Conservation (phyloP, 2,113 vertebrate species). For the Rhea americana region DNA sequence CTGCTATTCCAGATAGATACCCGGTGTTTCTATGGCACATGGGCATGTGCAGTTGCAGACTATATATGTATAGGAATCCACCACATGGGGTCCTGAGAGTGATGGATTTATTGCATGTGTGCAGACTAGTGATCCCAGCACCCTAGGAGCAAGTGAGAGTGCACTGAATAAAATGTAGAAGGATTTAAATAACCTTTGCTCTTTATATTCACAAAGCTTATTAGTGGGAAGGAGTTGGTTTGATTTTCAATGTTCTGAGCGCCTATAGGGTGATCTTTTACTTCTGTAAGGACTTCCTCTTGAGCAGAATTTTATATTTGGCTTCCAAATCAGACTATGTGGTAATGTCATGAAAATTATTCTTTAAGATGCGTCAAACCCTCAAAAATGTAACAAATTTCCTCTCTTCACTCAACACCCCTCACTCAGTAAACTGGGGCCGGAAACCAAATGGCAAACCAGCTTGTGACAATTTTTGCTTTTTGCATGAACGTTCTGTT, state of each 20-base stretch:
- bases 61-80: not conserved
- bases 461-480: not conserved
- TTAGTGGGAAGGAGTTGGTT: not conserved
- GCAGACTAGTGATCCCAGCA: not conserved
- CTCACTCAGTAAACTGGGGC: not conserved
- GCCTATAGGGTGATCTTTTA: not conserved
- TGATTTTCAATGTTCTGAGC: not conserved
- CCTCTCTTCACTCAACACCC: slow-evolving; percentile 8
- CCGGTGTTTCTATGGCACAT: not conserved
- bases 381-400: slow-evolving; percentile 48
- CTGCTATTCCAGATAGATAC: not conserved
- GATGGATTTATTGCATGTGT: not conserved
- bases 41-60: not conserved
- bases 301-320: not conserved
- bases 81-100: not conserved
- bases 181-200: not conserved
- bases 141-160: not conserved
- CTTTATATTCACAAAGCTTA: not conserved
- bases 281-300: not conserved
- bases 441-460: not conserved
- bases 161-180: not conserved
- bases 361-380: slow-evolving; percentile 23
- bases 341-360: slow-evolving; percentile 16
- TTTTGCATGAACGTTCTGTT: not conserved
- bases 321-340: slow-evolving; percentile 24